Percentiles rank a stretch among this genome's conserved stretches.
Conservation (phyloP, 1,140 invertebrate species). For the Gryon sp. region DNA sequence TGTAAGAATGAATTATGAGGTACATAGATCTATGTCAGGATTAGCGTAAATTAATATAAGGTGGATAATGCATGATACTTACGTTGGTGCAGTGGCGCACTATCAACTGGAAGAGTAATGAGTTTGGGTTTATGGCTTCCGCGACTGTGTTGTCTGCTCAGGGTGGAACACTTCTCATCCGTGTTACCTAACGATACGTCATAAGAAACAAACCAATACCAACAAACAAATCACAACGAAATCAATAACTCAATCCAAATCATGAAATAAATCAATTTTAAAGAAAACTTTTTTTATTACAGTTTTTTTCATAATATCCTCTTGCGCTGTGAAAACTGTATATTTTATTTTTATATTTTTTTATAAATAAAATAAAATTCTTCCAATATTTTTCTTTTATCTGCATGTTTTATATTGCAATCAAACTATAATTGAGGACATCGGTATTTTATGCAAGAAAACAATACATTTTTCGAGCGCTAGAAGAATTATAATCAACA, state of each 20-base stretch:
- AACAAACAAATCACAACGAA: too few species aligned
- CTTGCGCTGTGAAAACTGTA: too few species aligned
- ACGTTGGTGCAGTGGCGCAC: slow-evolving; percentile 77
- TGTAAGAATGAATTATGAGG: slow-evolving; percentile 48
- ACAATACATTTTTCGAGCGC: not conserved
- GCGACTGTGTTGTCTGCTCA: slow-evolving; percentile 78
- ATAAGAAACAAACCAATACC: slow-evolving; percentile 66
- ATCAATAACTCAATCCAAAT: slow-evolving; percentile 58
- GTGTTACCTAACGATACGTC: slow-evolving; percentile 73
- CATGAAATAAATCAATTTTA: not conserved
- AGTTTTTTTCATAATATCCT: too few species aligned
- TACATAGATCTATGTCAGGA: slow-evolving; percentile 32
- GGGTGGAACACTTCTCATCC: slow-evolving; percentile 78
- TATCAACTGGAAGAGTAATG: slow-evolving; percentile 82
- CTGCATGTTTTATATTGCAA: too few species aligned
- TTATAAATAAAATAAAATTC: too few species aligned
- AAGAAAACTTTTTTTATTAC: too few species aligned
- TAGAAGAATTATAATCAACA: not conserved
- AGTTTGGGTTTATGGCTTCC: slow-evolving; percentile 82
- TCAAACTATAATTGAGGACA: too few species aligned
- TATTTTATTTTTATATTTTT: too few species aligned
- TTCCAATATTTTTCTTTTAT: too few species aligned
- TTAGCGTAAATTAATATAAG: slow-evolving; percentile 57
- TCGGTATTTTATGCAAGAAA: too few species aligned
- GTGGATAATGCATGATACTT: slow-evolving; percentile 70